phyloP scores from a whole-genome alignment of 1,140 invertebrate genomes.

The Conus betulinus region DNA sequence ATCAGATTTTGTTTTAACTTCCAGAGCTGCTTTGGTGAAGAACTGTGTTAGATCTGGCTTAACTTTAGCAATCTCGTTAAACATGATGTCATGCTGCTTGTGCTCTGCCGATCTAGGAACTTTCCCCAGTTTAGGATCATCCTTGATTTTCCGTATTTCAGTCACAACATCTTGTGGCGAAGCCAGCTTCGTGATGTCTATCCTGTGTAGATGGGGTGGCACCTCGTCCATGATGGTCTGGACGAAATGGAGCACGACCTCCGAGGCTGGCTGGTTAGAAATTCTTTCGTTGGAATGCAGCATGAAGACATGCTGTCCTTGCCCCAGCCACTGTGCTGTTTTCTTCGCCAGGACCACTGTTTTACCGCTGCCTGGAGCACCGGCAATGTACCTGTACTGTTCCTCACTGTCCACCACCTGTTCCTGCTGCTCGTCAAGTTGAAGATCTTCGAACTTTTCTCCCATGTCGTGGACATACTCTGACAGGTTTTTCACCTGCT shows the following conservation, averaged over 20 bases:
- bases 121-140: not conserved
- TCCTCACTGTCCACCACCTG: not conserved
- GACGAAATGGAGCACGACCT: not conserved
- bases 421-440: not conserved
- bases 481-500: not conserved
- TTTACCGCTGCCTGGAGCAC: constrained; percentile 13
- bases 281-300: not conserved
- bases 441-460: not conserved
- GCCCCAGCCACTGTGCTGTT: not conserved
- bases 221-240: not conserved
- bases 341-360: constrained; percentile 5
- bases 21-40: not conserved
- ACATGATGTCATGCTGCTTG: not conserved
- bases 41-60: not conserved
- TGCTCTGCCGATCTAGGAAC: no score
- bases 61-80: not conserved
- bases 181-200: not conserved
- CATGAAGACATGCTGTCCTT: not conserved
- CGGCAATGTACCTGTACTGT: constrained; percentile 13
- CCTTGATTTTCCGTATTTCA: not conserved
- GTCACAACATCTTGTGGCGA: not conserved
- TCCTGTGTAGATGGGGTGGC: not conserved
- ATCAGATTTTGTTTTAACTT: not conserved
- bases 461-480: not conserved
- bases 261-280: constrained; percentile 4